Base-by-base conservation (phyloP, 2,113 vertebrate species). In the Nannospalax galili region DNA sequence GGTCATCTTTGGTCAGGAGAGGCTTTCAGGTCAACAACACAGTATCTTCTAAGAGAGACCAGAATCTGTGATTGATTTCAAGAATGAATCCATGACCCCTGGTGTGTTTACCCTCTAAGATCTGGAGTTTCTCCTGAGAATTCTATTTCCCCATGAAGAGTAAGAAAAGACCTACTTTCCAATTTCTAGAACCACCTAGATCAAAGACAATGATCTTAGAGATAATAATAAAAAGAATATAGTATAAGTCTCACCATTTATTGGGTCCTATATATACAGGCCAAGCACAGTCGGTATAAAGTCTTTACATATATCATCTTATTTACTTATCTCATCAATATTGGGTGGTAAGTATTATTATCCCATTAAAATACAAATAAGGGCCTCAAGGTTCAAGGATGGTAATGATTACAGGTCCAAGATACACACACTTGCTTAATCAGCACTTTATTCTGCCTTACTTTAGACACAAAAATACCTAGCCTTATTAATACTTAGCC, bases 401-500 rank as follows among this genome's bases (percentile, higher is more conserved):
- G 70, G 88, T 95, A 81, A 95, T 93, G 56, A 94, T 52, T 67
- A 8, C 45, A 90, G 92, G 45, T 80, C 40, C 79, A 92, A 91
- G 45, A 94, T 75, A 81, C 87, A 91, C 40, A 14, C 22, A 92
- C 75, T 60, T 91, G 70, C 28, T 96, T 94, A 93, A 93, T 95
- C 65, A 92, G 75, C 90, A 60, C 58, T 94, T 79, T 95, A 69
- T 91, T 96, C 42, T 91, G 58, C 65, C 58, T 93, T 93, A 79
- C 1, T 8, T 81, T 79, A 91, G 52, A 42, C 70, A 93, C 75
- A 91, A 90, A 94, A 96, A 95, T 90, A 92, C 81, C 88, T 90
- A 95, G 74, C 72, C 70, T 94, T 89, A 60, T 93, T 97, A 96
- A 96, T 96, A 96, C 62, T 52, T 95, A 94, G 95, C 87, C 80